These are phyloP conservation scores for Tychaedon coryphoeus DNA, from an alignment of 2,113 vertebrate species.

Conservation along the genomic window DNA sequence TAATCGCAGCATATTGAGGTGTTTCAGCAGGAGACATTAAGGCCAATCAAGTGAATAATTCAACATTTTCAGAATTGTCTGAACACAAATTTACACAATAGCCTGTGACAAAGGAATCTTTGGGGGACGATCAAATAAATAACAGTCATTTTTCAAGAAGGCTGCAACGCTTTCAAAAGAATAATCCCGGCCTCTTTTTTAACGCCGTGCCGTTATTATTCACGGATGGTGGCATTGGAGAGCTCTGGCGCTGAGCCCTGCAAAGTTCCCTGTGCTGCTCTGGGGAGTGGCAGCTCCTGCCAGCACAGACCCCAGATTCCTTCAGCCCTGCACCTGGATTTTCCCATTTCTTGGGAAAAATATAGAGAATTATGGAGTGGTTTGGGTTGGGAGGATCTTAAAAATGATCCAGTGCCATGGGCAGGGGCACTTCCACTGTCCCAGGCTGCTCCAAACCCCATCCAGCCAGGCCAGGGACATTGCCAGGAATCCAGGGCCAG, in stretches of 20 bases:
- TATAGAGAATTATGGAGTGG: not conserved
- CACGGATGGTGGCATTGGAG: not conserved
- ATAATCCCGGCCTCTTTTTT: constrained; percentile 1
- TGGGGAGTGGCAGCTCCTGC: not conserved
- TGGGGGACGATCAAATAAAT: constrained; percentile 66
- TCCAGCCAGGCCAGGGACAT: not conserved
- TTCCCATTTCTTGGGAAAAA: not conserved
- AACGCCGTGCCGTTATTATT: not conserved
- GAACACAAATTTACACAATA: constrained; percentile 71
- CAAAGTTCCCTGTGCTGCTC: not conserved
- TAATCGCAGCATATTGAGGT: constrained; percentile 40
- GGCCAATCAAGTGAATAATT: constrained; percentile 72
- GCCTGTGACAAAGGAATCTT: constrained; percentile 67
- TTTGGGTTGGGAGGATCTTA: not conserved
- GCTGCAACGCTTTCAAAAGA: constrained; percentile 12
- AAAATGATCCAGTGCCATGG: not conserved
- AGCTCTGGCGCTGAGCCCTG: not conserved
- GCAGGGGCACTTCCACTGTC: not conserved
- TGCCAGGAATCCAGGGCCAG: not conserved
- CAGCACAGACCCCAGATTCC: not conserved
- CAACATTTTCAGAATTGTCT: constrained; percentile 54
- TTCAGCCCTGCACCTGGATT: not conserved
- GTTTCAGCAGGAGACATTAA: constrained; percentile 42
- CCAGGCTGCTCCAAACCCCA: not conserved
- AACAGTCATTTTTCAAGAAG: constrained; percentile 64